phyloP scores from a whole-genome alignment of 1,140 invertebrate genomes.

The Philotrypesis tridentata region DNA sequence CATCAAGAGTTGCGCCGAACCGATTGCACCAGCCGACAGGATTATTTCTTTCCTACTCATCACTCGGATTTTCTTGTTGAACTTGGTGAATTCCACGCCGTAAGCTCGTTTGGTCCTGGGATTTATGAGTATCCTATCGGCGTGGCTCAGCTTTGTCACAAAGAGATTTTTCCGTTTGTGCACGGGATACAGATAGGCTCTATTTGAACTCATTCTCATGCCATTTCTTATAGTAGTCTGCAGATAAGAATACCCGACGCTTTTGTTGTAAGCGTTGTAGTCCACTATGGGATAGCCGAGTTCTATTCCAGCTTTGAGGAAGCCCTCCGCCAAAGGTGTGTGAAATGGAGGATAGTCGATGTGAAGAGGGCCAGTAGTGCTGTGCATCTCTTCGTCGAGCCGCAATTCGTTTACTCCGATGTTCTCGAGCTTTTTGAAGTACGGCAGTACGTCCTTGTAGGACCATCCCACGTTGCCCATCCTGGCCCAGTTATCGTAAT shows the following conservation, averaged over 20 bases:
- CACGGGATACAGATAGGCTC: slow-evolving; percentile 82
- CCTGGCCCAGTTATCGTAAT: slow-evolving; percentile 93
- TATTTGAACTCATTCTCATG: slow-evolving; percentile 81
- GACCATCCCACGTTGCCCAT: slow-evolving; percentile 91
- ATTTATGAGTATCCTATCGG: slow-evolving; percentile 85
- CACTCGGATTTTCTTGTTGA: slow-evolving; percentile 75
- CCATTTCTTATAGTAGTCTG: slow-evolving; percentile 82
- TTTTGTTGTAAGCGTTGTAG: slow-evolving; percentile 79
- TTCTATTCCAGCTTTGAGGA: slow-evolving; percentile 80
- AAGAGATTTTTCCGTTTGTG: slow-evolving; percentile 78
- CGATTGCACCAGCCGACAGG: slow-evolving; percentile 82
- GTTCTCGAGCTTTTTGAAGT: slow-evolving; percentile 92
- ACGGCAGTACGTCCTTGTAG: slow-evolving; percentile 86
- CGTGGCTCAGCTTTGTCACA: slow-evolving; percentile 78
- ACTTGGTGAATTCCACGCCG: slow-evolving; percentile 78
- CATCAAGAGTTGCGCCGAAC: slow-evolving; percentile 86
- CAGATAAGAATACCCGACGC: slow-evolving; percentile 79
- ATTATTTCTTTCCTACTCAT: slow-evolving; percentile 83
- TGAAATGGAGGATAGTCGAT: slow-evolving; percentile 75
- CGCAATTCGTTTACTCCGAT: slow-evolving; percentile 82
- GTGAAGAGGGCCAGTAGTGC: slow-evolving; percentile 77
- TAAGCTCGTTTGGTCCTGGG: slow-evolving; percentile 77
- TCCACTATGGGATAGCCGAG: slow-evolving; percentile 80
- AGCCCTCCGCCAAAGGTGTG: slow-evolving; percentile 79
- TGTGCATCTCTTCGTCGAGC: slow-evolving; percentile 75